phyloP scores from a whole-genome alignment of 2,888 invertebrate species.

The Tinea trinotella region DNA sequence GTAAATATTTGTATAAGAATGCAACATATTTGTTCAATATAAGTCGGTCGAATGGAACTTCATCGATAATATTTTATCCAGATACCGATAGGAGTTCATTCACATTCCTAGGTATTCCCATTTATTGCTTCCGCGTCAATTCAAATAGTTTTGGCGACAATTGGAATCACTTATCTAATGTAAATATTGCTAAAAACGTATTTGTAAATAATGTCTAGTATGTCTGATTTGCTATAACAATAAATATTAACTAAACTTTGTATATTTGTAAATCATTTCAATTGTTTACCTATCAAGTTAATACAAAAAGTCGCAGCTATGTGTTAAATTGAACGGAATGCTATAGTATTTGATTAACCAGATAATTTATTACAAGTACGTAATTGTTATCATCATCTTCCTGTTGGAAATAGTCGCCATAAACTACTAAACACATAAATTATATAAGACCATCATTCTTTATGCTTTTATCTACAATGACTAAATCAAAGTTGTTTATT shows the following conservation, averaged over 20 bases:
- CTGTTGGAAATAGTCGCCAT: slow-evolving; percentile 4
- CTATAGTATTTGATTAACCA: slow-evolving; percentile 35
- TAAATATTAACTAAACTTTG: slow-evolving; percentile 17
- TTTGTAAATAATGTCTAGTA: not conserved
- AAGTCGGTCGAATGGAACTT: slow-evolving; percentile 3
- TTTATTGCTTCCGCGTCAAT: no score
- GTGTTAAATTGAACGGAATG: slow-evolving; percentile 47
- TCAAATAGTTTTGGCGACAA: no score
- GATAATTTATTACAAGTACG: slow-evolving; percentile 19
- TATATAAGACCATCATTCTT: not conserved
- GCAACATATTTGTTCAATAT: slow-evolving; percentile 10
- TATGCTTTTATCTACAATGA: not conserved
- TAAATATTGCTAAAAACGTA: not conserved
- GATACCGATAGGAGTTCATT: slow-evolving; percentile 11
- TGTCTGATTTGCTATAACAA: not conserved
- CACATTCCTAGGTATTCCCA: not conserved
- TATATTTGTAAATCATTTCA: slow-evolving; percentile 36
- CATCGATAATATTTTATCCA: slow-evolving; percentile 7
- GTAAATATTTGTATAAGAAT: slow-evolving; percentile 16
- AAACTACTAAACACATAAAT: slow-evolving; percentile 10
- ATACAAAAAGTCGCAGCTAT: slow-evolving; percentile 45
- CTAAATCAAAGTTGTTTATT: not conserved
- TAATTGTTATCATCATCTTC: slow-evolving; percentile 2
- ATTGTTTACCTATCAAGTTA: slow-evolving; percentile 46
- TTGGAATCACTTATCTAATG: no score